phyloP scores from a whole-genome alignment of 1,140 invertebrate genomes.

The Pseudoatta argentina region DNA sequence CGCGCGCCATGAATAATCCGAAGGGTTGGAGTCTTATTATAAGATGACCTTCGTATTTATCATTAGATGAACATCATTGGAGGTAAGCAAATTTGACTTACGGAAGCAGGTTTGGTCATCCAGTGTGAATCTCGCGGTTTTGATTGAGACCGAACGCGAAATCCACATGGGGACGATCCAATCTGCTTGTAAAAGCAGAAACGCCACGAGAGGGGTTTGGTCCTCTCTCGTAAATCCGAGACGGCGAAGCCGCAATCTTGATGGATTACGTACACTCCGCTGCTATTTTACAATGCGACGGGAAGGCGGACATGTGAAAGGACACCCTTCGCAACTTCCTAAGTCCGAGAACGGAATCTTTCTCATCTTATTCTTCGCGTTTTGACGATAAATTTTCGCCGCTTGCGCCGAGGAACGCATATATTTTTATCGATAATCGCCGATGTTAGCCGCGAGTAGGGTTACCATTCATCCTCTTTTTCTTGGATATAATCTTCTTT shows the following conservation, averaged over 20 bases:
- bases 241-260: slow-evolving; percentile 70
- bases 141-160: slow-evolving; percentile 47
- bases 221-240: slow-evolving; percentile 67
- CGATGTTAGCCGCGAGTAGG: neutral
- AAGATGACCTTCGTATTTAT: slow-evolving; percentile 27
- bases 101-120: slow-evolving; percentile 19
- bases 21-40: slow-evolving; percentile 7
- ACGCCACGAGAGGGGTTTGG: slow-evolving; percentile 52
- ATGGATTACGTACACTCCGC: slow-evolving; percentile 71
- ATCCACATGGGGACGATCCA: slow-evolving; percentile 65
- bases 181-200: slow-evolving; percentile 77
- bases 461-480: too few relatives aligned
- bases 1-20: slow-evolving; percentile 7
- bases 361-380: slow-evolving; percentile 32
- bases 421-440: neutral
- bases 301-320: slow-evolving; percentile 17
- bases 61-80: slow-evolving; percentile 18
- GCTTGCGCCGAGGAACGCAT: neutral
- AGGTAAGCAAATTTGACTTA: slow-evolving; percentile 53
- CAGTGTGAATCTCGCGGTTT: slow-evolving; percentile 60
- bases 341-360: slow-evolving; percentile 50
- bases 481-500: too few relatives aligned
- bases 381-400: slow-evolving; percentile 56
- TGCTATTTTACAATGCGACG: slow-evolving; percentile 72
- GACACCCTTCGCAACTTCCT: slow-evolving; percentile 15